Evolutionary conservation across 2,113 vertebrate species (phyloP).

Genomic region (Serilophus lunatus): DNA sequence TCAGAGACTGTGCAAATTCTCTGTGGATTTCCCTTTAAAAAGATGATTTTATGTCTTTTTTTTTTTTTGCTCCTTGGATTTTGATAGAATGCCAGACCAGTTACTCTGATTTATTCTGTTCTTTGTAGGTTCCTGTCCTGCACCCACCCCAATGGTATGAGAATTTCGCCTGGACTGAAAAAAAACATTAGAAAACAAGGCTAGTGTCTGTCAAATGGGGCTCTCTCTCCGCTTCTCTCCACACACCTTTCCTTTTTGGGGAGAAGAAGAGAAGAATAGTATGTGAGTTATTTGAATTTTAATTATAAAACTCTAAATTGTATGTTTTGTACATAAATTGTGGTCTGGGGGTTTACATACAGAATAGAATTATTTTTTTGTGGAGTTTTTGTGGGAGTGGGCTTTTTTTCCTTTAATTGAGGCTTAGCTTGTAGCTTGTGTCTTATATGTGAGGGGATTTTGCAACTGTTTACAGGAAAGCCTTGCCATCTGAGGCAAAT

Average conservation of each 20-base stretch:
- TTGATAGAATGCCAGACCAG: neutral
- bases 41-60: neutral
- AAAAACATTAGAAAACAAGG: conserved; percentile 1
- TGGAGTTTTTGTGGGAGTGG: neutral
- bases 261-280: conserved; percentile 48
- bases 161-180: neutral
- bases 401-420: neutral
- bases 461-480: neutral
- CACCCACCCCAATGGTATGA: neutral
- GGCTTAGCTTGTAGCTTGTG: neutral
- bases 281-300: conserved; percentile 35
- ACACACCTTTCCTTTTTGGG: conserved; percentile 16
- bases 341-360: neutral
- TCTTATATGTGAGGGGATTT: neutral
- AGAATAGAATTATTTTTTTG: neutral
- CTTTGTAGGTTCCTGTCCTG: neutral
- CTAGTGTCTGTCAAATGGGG: conserved; percentile 41
- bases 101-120: conserved; percentile 16
- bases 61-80: neutral
- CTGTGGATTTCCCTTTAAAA: neutral
- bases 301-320: neutral
- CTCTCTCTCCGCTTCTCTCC: conserved; percentile 24
- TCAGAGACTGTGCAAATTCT: neutral
- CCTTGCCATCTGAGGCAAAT: neutral
- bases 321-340: neutral